Evolutionary conservation across 2,888 invertebrate species (phyloP).

Genomic region (Epistrophe grossulariae): DNA sequence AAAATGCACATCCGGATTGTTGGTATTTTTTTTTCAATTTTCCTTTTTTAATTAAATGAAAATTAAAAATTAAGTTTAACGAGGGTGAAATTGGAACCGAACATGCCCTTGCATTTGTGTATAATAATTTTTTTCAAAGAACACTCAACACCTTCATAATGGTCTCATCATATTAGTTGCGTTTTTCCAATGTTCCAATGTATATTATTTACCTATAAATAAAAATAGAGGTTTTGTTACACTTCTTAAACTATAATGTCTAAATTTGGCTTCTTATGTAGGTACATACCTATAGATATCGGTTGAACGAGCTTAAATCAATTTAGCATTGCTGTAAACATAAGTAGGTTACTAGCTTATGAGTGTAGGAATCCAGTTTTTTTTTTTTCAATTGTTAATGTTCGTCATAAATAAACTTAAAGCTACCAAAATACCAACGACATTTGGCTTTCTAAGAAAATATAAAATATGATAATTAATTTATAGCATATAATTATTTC

Average conservation of each 20-base stretch:
- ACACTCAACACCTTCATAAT: slow-evolving; percentile 12
- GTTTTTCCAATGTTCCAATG: not conserved
- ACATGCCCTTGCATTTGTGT: not conserved
- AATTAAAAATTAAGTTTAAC: slow-evolving; percentile 16
- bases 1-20: slow-evolving; percentile 37
- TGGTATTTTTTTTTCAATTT: not conserved
- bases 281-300: too few relatives aligned
- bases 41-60: slow-evolving; percentile 20
- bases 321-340: not conserved
- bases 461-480: too few relatives aligned
- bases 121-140: not conserved
- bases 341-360: not conserved
- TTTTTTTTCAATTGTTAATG: too few relatives aligned
- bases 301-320: too few relatives aligned
- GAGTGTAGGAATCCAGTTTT: not conserved
- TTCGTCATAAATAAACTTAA: too few relatives aligned
- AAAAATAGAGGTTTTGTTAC: not conserved
- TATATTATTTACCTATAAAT: not conserved
- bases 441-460: too few relatives aligned
- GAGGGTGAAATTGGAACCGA: slow-evolving; percentile 19
- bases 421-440: too few relatives aligned
- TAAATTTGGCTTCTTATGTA: not conserved
- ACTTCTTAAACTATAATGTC: not conserved
- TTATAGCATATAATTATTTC: too few relatives aligned
- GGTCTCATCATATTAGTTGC: slow-evolving; percentile 6